A percentile compares a stretch with the other conserved stretches of the same genome.
These are phyloP conservation scores for Dastarcus helophoroides DNA, from an alignment of 2,888 invertebrate species.

Conservation along the genomic window DNA sequence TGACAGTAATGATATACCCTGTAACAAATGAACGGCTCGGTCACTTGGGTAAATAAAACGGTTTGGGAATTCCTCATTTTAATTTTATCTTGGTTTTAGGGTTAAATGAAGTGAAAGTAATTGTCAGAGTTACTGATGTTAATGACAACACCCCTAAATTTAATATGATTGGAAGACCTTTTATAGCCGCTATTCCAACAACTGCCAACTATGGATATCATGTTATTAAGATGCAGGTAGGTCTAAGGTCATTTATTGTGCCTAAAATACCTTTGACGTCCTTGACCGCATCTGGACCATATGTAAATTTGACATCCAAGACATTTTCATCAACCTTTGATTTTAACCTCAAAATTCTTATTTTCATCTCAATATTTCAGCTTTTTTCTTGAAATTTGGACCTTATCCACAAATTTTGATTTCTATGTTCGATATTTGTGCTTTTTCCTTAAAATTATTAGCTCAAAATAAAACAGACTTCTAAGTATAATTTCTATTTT, in stretches of 20 bases:
- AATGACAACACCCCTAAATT: slow-evolving; percentile 79
- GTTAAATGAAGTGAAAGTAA: slow-evolving; percentile 65
- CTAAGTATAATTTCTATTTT: too few species aligned
- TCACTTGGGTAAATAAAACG: slow-evolving; percentile 45
- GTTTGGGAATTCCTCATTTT: slow-evolving; percentile 1
- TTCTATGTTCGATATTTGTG: too few species aligned
- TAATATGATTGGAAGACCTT: slow-evolving; percentile 59
- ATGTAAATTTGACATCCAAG: too few species aligned
- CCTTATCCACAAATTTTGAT: too few species aligned
- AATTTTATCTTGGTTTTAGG: slow-evolving; percentile 31
- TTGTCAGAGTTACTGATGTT: slow-evolving; percentile 64
- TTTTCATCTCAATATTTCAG: too few species aligned
- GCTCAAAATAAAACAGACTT: too few species aligned
- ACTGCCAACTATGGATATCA: slow-evolving; percentile 73
- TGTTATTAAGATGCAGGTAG: slow-evolving; percentile 60
- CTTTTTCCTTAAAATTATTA: too few species aligned
- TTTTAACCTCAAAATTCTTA: too few species aligned
- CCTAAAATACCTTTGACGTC: too few species aligned
- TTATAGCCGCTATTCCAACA: slow-evolving; percentile 72
- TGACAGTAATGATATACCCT: slow-evolving; percentile 66
- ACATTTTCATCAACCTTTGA: too few species aligned
- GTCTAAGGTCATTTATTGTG: slow-evolving; percentile 1
- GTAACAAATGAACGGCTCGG: slow-evolving; percentile 59
- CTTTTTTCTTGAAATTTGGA: too few species aligned
- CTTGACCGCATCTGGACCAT: too few species aligned